Conservation (phyloP, 2,797 vertebrate genomes). For the Luscinia luscinia region DNA sequence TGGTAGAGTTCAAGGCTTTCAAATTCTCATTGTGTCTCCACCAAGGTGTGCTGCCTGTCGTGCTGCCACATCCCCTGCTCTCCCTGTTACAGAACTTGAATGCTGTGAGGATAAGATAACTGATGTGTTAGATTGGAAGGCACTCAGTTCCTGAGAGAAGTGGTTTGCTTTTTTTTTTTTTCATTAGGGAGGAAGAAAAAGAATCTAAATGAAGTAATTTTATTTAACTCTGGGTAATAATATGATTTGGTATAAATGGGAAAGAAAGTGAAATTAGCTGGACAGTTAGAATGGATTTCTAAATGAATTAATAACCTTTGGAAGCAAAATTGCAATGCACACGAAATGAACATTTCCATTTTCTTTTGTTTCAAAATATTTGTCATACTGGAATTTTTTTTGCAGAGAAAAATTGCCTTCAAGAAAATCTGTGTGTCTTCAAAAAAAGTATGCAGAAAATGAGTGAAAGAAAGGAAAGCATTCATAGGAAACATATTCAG, state of each 20-base stretch:
- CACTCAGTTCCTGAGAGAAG: background rate
- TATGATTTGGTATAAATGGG: background rate
- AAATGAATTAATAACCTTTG: background rate
- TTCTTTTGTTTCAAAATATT: background rate
- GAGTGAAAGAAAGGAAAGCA: background rate
- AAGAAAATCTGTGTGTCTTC: background rate
- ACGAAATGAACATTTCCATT: background rate
- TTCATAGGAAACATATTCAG: background rate
- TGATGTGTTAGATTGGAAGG: background rate
- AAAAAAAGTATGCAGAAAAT: background rate
- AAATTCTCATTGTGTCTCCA: background rate
- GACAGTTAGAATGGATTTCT: background rate
- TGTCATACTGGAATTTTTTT: background rate
- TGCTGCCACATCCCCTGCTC: background rate
- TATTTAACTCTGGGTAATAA: background rate
- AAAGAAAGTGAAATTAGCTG: background rate
- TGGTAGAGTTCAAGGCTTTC: background rate
- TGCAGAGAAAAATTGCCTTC: background rate
- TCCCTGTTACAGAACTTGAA: background rate
- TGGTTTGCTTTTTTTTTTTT: background rate
- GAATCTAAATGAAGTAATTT: background rate
- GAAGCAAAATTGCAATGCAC: background rate
- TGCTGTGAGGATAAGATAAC: background rate
- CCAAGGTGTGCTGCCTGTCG: background rate
- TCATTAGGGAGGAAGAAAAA: rapidly evolving